phyloP scores from a whole-genome alignment of 1,140 invertebrate genomes.

The Listronotus oregonensis region DNA sequence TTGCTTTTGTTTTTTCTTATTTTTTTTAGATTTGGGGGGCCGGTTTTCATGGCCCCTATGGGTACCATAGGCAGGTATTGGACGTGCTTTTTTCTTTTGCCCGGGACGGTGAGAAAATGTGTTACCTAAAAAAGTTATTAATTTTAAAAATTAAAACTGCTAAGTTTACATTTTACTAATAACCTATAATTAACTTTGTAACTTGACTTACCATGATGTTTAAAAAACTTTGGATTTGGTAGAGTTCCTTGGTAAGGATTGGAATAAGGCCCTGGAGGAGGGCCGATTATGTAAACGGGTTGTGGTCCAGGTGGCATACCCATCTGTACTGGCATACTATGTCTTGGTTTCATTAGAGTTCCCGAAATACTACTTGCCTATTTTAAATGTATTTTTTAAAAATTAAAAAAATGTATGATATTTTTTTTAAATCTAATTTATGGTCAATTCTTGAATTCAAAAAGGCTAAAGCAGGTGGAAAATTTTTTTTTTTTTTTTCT shows the following conservation, averaged over 20 bases:
- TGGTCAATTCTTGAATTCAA: too few relatives aligned
- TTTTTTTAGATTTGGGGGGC: conserved; percentile 45
- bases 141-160: not conserved
- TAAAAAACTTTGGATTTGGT: conserved; percentile 55
- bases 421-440: too few relatives aligned
- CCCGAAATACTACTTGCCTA: conserved; percentile 53
- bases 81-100: conserved; percentile 54
- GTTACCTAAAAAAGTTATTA: conserved; percentile 41
- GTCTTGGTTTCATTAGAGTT: conserved; percentile 53
- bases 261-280: conserved; percentile 39
- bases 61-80: conserved; percentile 53
- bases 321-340: conserved; percentile 39
- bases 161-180: not conserved
- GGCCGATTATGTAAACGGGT: conserved; percentile 55
- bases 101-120: conserved; percentile 49
- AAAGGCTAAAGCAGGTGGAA: too few relatives aligned
- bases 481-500: too few relatives aligned
- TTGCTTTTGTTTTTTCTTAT: conserved; percentile 47
- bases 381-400: too few relatives aligned
- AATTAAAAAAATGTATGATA: too few relatives aligned
- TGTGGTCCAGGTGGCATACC: conserved; percentile 40
- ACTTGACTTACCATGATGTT: conserved; percentile 50
- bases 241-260: conserved; percentile 42
- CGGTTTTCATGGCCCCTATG: conserved; percentile 48
- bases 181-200: too few relatives aligned